These are phyloP conservation scores for Mesocricetus auratus DNA, from an alignment of 2,113 vertebrate species.

Conservation along the genomic window DNA sequence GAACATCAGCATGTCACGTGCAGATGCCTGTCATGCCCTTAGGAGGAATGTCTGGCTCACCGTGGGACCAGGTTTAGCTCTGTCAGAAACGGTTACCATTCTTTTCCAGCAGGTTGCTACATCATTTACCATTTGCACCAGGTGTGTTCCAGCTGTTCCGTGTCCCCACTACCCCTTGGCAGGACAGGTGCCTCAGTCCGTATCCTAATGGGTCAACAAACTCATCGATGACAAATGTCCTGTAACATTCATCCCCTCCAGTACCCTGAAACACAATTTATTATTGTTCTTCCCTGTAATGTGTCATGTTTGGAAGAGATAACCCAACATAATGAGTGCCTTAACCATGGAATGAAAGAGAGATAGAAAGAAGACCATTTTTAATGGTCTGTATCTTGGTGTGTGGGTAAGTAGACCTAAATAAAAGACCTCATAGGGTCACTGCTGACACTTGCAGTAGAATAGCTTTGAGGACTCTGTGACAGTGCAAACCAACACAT, in stretches of 20 bases:
- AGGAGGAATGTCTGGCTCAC: neutral
- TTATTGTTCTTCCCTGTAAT: neutral
- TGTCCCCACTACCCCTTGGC: neutral
- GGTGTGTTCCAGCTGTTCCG: neutral
- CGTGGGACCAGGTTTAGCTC: neutral
- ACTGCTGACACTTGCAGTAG: neutral
- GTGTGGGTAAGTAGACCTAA: neutral
- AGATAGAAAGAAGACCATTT: neutral
- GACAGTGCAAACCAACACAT: neutral
- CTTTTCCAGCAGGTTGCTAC: neutral
- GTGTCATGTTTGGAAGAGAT: neutral
- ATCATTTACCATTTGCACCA: neutral
- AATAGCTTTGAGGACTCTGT: neutral
- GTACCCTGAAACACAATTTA: neutral
- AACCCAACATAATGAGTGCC: neutral
- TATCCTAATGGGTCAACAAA: neutral
- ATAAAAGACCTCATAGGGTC: neutral
- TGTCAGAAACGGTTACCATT: neutral
- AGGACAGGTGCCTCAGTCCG: neutral
- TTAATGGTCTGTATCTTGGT: neutral
- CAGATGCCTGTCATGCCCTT: neutral
- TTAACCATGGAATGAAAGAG: neutral
- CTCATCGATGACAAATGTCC: neutral
- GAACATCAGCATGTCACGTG: no score
- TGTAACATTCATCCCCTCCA: neutral